A percentile compares a stretch with the other conserved stretches of the same genome.
These are phyloP conservation scores for Lathronympha strigana DNA, from an alignment of 2,888 invertebrate genomes.

Conservation along the genomic window DNA sequence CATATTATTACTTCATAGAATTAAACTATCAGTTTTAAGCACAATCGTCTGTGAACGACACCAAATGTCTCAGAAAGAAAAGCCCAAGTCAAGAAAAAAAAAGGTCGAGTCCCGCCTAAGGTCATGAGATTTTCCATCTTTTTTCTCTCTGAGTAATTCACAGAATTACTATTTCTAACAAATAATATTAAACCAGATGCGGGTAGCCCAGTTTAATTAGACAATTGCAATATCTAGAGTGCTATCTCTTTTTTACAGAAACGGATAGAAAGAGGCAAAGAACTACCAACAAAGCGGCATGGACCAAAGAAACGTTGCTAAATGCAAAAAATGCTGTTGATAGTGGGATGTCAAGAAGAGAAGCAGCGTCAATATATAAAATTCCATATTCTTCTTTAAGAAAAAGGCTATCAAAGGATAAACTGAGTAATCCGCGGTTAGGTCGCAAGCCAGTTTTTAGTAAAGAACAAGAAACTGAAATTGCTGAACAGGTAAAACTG, in stretches of 20 bases:
- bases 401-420: background rate
- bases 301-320: background rate
- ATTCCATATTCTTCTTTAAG: background rate
- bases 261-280: background rate
- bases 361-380: background rate
- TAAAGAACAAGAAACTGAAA: background rate
- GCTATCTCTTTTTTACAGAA: background rate
- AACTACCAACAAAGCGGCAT: constrained; percentile 1
- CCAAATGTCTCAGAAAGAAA: no score
- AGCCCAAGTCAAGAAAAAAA: no score
- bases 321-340: background rate
- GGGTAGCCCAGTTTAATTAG: no score
- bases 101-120: no score
- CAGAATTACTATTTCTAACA: no score
- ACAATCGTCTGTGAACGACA: no score
- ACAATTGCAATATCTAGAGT: no score
- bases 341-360: background rate
- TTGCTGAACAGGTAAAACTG: background rate
- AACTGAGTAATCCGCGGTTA: background rate
- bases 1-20: no score
- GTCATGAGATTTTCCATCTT: no score
- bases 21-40: no score
- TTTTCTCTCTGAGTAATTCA: no score
- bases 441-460: background rate
- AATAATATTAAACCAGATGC: no score